Conservation (phyloP, 2,888 invertebrate genomes). For the Hirtodrosophila trivittata region DNA sequence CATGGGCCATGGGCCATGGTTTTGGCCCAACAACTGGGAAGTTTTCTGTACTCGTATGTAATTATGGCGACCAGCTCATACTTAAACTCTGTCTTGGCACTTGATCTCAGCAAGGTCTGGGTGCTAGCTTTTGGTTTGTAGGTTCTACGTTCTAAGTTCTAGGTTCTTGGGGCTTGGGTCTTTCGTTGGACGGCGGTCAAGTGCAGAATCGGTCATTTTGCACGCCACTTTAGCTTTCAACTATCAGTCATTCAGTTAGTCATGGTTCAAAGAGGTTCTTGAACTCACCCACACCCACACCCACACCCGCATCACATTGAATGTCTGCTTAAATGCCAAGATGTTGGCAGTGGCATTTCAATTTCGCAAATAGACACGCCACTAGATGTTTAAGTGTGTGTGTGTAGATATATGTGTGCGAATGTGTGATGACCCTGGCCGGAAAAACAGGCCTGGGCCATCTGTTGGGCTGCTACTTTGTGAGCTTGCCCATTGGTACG, state of each 20-base stretch:
- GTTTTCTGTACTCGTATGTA: conserved; percentile 44
- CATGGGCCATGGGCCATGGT: conserved; percentile 6
- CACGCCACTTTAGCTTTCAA: conserved; percentile 64
- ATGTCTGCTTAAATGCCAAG: conserved; percentile 37
- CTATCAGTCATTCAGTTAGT: conserved; percentile 77
- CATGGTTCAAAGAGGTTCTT: conserved; percentile 72
- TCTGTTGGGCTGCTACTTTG: conserved; percentile 28
- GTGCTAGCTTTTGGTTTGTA: too few species aligned
- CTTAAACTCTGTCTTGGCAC: conserved; percentile 42
- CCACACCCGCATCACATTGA: conserved; percentile 29
- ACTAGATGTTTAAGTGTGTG: conserved; percentile 1
- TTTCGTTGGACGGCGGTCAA: conserved; percentile 61
- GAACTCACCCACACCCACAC: conserved; percentile 48
- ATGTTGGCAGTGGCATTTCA: conserved; percentile 72
- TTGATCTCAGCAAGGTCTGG: conserved; percentile 49
- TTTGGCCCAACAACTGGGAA: conserved; percentile 17
- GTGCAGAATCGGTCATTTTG: conserved; percentile 68
- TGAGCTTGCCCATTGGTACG: conserved; percentile 7
- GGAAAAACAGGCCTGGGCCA: conserved; percentile 17
- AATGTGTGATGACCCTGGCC: conserved; percentile 33
- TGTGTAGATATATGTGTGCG: background rate
- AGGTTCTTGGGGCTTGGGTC: conserved; percentile 12
- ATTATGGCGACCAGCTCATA: conserved; percentile 57
- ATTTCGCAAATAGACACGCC: conserved; percentile 64
- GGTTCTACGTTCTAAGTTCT: conserved; percentile 7